These are phyloP conservation scores for Pseudorectes ferrugineus DNA, from an alignment of 2,113 vertebrate genomes.

Conservation along the genomic window DNA sequence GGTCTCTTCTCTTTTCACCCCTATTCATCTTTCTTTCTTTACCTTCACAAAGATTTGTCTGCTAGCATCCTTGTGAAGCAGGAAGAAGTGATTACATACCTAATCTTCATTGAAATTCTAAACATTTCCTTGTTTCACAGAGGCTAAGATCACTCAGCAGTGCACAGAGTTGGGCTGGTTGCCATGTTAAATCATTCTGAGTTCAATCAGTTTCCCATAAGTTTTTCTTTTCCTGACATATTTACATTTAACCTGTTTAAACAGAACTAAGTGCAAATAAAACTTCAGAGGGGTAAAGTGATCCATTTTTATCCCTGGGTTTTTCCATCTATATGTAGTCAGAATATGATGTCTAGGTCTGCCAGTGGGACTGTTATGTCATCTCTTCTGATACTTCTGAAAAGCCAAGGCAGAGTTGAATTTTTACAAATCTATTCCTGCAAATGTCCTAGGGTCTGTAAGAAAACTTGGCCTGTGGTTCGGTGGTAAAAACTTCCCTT, in stretches of 20 bases:
- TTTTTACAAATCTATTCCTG: neutral
- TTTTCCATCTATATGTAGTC: neutral
- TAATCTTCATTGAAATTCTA: slow-evolving; percentile 1
- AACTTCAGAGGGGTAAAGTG: neutral
- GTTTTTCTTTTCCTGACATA: neutral
- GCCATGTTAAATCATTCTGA: slow-evolving; percentile 13
- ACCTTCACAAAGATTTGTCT: neutral
- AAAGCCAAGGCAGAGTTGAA: neutral
- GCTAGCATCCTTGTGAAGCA: neutral
- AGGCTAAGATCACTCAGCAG: neutral
- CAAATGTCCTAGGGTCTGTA: neutral
- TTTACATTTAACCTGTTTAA: slow-evolving; percentile 1
- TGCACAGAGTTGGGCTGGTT: neutral
- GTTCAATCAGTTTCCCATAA: neutral
- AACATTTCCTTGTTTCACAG: neutral
- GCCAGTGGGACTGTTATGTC: neutral
- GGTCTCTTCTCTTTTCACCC: neutral
- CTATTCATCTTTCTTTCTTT: neutral
- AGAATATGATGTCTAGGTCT: neutral
- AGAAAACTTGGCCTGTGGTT: neutral
- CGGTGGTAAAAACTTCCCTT: neutral
- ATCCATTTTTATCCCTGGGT: neutral
- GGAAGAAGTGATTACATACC: neutral
- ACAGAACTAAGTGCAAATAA: slow-evolving; percentile 1
- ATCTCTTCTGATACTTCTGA: neutral